These are phyloP conservation scores for Pelodytes ibericus DNA, from an alignment of 2,797 vertebrate genomes.

Conservation along the genomic window DNA sequence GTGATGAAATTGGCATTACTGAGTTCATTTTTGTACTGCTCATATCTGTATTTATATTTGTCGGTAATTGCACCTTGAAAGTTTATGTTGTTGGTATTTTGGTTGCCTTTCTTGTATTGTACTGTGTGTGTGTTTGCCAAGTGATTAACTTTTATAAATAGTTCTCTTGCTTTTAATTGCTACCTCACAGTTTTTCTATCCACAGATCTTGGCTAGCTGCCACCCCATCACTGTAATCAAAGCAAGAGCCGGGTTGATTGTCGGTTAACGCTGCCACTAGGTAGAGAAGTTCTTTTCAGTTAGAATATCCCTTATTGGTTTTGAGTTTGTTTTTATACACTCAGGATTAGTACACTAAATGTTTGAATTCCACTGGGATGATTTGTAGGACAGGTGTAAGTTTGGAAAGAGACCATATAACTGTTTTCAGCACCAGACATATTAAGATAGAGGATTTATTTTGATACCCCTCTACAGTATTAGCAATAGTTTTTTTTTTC, in stretches of 20 bases:
- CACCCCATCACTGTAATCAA: neutral
- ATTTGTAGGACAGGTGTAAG: neutral
- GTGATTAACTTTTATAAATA: conserved; percentile 1
- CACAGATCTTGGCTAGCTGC: neutral
- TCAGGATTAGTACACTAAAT: neutral
- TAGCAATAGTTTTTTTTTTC: too few relatives aligned
- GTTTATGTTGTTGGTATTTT: neutral
- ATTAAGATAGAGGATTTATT: too few relatives aligned
- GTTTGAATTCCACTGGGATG: neutral
- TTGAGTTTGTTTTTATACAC: too few relatives aligned
- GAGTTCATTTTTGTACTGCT: too few relatives aligned
- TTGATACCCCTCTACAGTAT: too few relatives aligned
- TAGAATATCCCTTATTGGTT: neutral
- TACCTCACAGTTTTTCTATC: neutral
- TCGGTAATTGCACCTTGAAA: neutral
- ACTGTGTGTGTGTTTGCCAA: neutral
- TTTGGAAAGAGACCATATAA: too few relatives aligned
- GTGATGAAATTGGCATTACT: too few relatives aligned
- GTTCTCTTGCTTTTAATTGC: neutral
- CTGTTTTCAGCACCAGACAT: too few relatives aligned
- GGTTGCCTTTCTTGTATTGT: neutral
- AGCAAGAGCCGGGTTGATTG: neutral
- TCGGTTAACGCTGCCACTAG: neutral
- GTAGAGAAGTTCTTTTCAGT: neutral
- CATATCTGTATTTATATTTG: too few relatives aligned